A percentile compares a stretch with the other conserved stretches of the same genome.
These are phyloP conservation scores for Scalopus aquaticus DNA, from an alignment of 2,113 vertebrate genomes.

Conservation along the genomic window DNA sequence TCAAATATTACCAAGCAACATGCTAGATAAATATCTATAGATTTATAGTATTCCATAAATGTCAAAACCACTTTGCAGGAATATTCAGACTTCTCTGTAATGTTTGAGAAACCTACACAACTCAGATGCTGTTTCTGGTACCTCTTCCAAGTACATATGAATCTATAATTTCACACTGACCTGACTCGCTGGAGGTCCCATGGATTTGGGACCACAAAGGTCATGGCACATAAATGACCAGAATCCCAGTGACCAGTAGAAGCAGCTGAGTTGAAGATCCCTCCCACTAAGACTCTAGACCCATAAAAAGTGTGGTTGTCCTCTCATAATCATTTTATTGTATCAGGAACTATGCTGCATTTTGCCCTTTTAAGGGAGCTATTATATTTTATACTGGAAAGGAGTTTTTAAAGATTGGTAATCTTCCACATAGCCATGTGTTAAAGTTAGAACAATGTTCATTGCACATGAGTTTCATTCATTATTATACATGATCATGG, in stretches of 20 bases:
- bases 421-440: not conserved
- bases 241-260: not conserved
- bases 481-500: not conserved
- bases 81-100: not conserved
- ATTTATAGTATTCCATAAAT: not conserved
- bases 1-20: not conserved
- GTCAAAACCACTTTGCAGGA: not conserved
- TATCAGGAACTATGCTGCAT: not conserved
- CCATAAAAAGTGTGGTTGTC: not conserved
- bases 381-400: not conserved
- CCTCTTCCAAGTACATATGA: not conserved
- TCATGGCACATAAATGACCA: not conserved
- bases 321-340: not conserved
- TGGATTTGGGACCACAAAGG: not conserved
- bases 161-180: not conserved
- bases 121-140: not conserved
- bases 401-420: not conserved
- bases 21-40: not conserved
- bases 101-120: not conserved
- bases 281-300: not conserved
- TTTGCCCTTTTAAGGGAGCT: not conserved
- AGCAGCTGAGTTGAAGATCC: not conserved
- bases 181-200: not conserved
- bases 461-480: not conserved
- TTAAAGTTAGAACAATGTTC: constrained; percentile 13